Evolutionary conservation across 2,888 invertebrate genomes (phyloP).

Genomic region (Serrognathus titanus): DNA sequence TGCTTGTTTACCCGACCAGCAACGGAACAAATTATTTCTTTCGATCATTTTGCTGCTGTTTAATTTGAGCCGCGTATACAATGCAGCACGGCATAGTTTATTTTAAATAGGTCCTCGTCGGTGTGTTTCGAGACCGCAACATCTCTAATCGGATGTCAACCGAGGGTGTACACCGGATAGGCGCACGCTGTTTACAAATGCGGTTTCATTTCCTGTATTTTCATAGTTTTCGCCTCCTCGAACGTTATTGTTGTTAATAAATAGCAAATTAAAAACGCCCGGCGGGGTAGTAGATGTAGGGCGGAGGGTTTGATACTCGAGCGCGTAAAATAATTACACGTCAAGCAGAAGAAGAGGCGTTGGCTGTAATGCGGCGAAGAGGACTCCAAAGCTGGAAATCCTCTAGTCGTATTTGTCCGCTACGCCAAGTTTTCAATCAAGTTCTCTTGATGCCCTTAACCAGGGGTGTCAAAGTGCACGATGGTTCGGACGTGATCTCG

Average conservation of each 20-base stretch:
- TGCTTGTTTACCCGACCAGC: slow-evolving; percentile 40
- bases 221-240: no score
- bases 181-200: no score
- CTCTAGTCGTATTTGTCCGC: slow-evolving; percentile 46
- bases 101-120: background rate
- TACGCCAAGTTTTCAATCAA: slow-evolving; percentile 49
- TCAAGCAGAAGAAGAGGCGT: slow-evolving; percentile 30
- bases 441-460: slow-evolving; percentile 44
- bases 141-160: no score
- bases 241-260: no score
- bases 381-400: slow-evolving; percentile 41
- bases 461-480: slow-evolving; percentile 33
- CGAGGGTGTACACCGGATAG: no score
- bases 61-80: slow-evolving; percentile 26
- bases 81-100: slow-evolving; percentile 8
- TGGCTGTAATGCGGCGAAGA: slow-evolving; percentile 40
- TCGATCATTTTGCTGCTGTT: slow-evolving; percentile 32
- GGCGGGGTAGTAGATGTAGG: no score
- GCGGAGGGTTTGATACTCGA: slow-evolving; percentile 6
- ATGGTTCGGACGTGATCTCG: background rate
- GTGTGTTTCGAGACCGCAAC: no score
- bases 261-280: no score
- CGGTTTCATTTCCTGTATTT: no score
- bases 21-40: slow-evolving; percentile 34
- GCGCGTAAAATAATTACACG: slow-evolving; percentile 21